Evolutionary conservation across 2,888 invertebrate genomes (phyloP).

Genomic region (Cacoxenus indagator): DNA sequence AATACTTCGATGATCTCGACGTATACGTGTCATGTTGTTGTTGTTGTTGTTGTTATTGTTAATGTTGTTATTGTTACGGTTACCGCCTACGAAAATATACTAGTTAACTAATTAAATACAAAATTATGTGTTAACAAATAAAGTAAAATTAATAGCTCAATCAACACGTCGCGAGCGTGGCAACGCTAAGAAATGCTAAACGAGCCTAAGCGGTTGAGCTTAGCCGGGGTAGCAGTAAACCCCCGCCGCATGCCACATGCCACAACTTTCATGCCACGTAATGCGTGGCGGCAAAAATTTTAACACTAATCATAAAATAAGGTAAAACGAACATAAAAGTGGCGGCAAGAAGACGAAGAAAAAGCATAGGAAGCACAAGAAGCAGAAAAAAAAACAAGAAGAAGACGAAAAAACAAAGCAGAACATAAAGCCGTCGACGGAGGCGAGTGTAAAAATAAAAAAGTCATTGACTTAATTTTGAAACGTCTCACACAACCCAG

Average conservation of each 20-base stretch:
- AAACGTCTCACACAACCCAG: conserved; percentile 48
- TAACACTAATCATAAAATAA: neutral
- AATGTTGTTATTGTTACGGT: neutral
- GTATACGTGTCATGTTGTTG: too few relatives aligned
- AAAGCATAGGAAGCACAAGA: neutral
- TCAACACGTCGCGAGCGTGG: neutral
- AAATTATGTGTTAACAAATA: neutral
- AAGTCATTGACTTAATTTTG: conserved; percentile 64
- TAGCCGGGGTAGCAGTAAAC: too few relatives aligned
- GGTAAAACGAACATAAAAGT: neutral
- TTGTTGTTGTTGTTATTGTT: neutral
- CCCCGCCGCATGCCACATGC: too few relatives aligned
- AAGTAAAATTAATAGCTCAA: conserved; percentile 11
- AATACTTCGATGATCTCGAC: too few relatives aligned
- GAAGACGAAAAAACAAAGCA: neutral
- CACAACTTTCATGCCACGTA: too few relatives aligned
- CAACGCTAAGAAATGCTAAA: neutral
- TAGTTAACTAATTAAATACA: neutral
- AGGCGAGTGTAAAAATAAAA: conserved; percentile 50
- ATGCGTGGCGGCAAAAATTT: neutral
- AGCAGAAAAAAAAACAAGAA: neutral
- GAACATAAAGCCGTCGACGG: neutral
- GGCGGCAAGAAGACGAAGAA: neutral
- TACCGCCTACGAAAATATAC: neutral
- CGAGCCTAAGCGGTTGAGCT: neutral